Percentiles rank a stretch among this genome's conserved stretches.
These are phyloP conservation scores for Scaptomyza hsui DNA, from an alignment of 1,140 invertebrate species.

Conservation along the genomic window DNA sequence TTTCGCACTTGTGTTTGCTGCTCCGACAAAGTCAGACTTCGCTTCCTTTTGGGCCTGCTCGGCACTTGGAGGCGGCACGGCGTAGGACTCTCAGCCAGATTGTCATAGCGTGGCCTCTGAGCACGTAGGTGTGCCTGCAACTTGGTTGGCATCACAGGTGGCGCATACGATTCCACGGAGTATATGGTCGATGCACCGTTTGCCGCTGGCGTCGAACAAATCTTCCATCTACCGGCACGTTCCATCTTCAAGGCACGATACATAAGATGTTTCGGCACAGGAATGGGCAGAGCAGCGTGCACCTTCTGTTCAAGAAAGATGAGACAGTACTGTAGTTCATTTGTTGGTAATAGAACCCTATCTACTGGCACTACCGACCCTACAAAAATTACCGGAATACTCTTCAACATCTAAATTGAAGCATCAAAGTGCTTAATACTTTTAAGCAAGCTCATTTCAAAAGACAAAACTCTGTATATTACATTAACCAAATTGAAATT, in stretches of 20 bases:
- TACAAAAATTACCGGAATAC: too few relatives aligned
- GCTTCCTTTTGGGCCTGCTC: background rate
- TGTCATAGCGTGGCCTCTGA: constrained; percentile 55
- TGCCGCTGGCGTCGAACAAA: constrained; percentile 23
- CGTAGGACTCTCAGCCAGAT: constrained; percentile 25
- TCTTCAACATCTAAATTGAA: too few relatives aligned
- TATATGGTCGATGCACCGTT: constrained; percentile 31
- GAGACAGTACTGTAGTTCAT: background rate
- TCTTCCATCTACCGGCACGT: constrained; percentile 52
- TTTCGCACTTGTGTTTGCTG: constrained; percentile 3
- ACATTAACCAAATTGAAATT: too few relatives aligned
- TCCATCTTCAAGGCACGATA: constrained; percentile 66
- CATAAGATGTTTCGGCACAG: constrained; percentile 57
- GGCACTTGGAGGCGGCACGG: background rate
- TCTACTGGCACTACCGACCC: too few relatives aligned
- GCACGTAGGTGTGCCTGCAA: constrained; percentile 1
- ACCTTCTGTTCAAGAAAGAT: constrained; percentile 28
- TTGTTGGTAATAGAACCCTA: too few relatives aligned
- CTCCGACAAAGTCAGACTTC: constrained; percentile 13
- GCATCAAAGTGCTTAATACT: too few relatives aligned
- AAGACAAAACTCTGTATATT: too few relatives aligned
- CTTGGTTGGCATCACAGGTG: constrained; percentile 31
- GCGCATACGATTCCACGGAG: constrained; percentile 52
- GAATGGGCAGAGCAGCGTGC: constrained; percentile 62
- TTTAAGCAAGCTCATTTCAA: too few relatives aligned